Evolutionary conservation across 2,888 invertebrate genomes (phyloP).

Genomic region (Schizaphis graminum): DNA sequence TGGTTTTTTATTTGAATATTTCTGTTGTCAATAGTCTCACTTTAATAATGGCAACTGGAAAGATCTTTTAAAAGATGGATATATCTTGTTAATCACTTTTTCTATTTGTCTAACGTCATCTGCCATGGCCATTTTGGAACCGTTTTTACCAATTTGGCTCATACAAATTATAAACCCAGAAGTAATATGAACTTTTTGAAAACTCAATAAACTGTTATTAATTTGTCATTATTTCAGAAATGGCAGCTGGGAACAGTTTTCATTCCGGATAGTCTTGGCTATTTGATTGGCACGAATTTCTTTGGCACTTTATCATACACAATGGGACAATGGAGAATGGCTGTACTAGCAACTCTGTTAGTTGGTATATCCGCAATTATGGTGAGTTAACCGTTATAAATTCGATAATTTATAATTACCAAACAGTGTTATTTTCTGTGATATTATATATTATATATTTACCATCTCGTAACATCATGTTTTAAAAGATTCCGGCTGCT

Average conservation of each 20-base stretch:
- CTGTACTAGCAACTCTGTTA: conserved; percentile 76
- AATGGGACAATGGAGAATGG: conserved; percentile 78
- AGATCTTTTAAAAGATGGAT: conserved; percentile 76
- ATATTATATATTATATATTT: neutral
- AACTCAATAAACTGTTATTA: neutral
- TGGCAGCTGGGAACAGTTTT: conserved; percentile 87
- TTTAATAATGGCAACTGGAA: conserved; percentile 71
- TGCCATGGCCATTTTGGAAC: conserved; percentile 86
- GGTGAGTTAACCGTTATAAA: conserved; percentile 71
- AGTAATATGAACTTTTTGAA: conserved; percentile 71
- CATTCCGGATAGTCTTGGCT: conserved; percentile 87
- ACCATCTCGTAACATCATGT: neutral
- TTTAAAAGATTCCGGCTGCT: conserved; percentile 76
- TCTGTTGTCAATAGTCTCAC: neutral
- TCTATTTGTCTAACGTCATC: conserved; percentile 85
- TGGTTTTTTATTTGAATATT: neutral
- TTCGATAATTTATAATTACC: neutral
- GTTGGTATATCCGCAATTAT: conserved; percentile 77
- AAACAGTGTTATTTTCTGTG: neutral
- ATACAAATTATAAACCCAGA: conserved; percentile 77
- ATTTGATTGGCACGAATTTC: conserved; percentile 85
- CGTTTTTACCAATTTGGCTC: conserved; percentile 87
- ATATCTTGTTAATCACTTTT: conserved; percentile 77
- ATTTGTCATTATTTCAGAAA: conserved; percentile 71
- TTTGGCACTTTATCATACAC: conserved; percentile 79